Evolutionary conservation across 2,888 invertebrate genomes (phyloP), one percentile per base, ranked within the genome.

Genomic region (Rotaria magnacalcarata): DNA sequence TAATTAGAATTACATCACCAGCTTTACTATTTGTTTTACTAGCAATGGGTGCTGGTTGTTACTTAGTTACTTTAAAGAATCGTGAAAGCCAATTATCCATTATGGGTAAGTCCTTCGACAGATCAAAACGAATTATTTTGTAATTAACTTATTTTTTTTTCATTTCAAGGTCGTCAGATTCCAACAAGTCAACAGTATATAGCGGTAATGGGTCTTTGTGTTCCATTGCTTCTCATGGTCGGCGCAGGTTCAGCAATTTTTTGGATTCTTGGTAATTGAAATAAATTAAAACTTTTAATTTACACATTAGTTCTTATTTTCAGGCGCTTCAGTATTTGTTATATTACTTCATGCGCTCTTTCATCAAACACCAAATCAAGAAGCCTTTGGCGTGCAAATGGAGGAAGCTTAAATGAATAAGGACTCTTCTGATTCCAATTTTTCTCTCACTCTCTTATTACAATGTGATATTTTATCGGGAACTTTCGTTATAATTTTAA

Each of bases 301-400:
- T 16, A 8, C 3, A 16, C 24, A 75, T 75, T 75, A 3, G 50
- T n/a, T 41, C 2, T 75, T 6, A 3, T 21, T n/a, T 75, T 43
- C n/a, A 75, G 75, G 75, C 21, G 80, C 80, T 0, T 80, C 80
- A 24, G 47, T 80, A n/a, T 24, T 80, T n/a, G 47, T 80, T 4
- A 80, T 80, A 21, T 47, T 80, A 24, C 80, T 80, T n/a, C 80
- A 80, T 47, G 80, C 80, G 1, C 11, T 80, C 2, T 80, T 80
- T 47, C 80, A 80, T 80, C 80, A 80, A 80, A 80, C 47, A 24
- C 80, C 43, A 47, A 80, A 80, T 80, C 47, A 80, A 47, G 80
- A 80, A 80, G 80, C 80, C n/a, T 80, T 47, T 24, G 80, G 80
- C 7, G 80, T 80, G 19, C 80, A 80, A 80, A 80, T 80, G 80